Conservation (phyloP, 2,113 vertebrate genomes). For the Thomomys bottae region DNA sequence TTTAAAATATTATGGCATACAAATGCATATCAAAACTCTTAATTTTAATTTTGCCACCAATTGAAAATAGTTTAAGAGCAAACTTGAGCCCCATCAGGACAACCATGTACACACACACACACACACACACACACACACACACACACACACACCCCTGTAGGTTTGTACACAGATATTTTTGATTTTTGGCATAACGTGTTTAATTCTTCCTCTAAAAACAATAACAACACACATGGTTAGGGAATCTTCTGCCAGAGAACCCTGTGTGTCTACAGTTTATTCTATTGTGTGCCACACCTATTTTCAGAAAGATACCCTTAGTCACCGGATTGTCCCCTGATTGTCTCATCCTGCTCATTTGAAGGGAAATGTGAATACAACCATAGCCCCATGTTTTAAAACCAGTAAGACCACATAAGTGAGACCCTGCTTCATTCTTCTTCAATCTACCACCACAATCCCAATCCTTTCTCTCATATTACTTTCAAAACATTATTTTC, state of each 20-base stretch:
- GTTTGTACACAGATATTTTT: background rate
- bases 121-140: background rate
- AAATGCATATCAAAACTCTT: no score
- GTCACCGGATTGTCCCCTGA: background rate
- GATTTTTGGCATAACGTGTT: background rate
- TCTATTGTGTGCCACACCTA: background rate
- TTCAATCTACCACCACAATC: no score
- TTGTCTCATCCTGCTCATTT: background rate
- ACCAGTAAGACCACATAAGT: background rate
- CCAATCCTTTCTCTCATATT: background rate
- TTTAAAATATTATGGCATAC: no score
- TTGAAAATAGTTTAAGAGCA: background rate
- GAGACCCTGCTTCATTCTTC: background rate
- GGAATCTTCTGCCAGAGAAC: background rate
- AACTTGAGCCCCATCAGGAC: background rate
- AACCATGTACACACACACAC: no score
- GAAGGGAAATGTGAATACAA: background rate
- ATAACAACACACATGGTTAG: background rate
- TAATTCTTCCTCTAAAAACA: background rate
- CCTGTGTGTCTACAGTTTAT: background rate
- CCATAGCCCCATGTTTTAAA: background rate
- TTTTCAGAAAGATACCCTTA: constrained; percentile 25
- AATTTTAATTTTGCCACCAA: background rate
- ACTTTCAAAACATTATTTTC: background rate
- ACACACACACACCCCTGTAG: background rate